Percentiles rank a stretch among this genome's conserved stretches.
Conservation (phyloP, 2,797 vertebrate genomes). For the Eidolon dupreanum region DNA sequence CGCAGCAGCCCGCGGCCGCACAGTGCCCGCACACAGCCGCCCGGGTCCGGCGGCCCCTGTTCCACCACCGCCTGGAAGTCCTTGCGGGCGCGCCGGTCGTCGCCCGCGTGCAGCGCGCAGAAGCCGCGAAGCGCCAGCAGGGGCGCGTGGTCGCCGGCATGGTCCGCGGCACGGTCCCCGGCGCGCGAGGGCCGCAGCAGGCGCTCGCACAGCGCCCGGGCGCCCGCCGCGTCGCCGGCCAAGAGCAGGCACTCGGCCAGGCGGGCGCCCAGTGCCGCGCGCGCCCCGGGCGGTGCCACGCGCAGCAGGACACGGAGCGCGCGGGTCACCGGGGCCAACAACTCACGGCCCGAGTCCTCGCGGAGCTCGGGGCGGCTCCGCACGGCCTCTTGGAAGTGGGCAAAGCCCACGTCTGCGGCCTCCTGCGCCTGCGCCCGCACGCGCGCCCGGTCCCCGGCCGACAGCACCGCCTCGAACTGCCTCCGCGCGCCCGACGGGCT, state of each 20-base stretch:
- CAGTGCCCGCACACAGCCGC: conserved; percentile 93
- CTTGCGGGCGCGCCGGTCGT: conserved; percentile 87
- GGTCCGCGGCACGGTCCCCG: not conserved
- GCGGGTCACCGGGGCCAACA: conserved; percentile 88
- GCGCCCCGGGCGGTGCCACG: conserved; percentile 87
- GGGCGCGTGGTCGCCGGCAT: conserved; percentile 83
- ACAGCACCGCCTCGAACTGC: conserved; percentile 88
- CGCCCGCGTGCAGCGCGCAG: conserved; percentile 89
- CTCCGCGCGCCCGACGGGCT: conserved; percentile 86
- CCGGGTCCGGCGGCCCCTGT: conserved; percentile 90
- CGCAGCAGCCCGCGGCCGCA: conserved; percentile 95
- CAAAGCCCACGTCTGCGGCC: conserved; percentile 87
- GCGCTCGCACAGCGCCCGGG: conserved; percentile 90
- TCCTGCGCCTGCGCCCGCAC: conserved; percentile 74
- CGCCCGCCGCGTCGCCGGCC: conserved; percentile 86
- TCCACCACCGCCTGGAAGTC: conserved; percentile 95
- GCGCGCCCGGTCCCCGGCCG: conserved; percentile 75
- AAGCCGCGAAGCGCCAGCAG: conserved; percentile 93
- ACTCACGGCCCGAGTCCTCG: conserved; percentile 86
- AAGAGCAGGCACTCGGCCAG: conserved; percentile 94
- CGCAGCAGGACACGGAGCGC: conserved; percentile 90
- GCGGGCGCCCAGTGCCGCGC: conserved; percentile 88
- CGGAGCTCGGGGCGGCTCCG: conserved; percentile 89
- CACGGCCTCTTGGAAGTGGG: conserved; percentile 89
- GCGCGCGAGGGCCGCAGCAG: conserved; percentile 85